These are phyloP conservation scores for Cerceris rybyensis DNA, from an alignment of 2,888 invertebrate species.

Conservation along the genomic window DNA sequence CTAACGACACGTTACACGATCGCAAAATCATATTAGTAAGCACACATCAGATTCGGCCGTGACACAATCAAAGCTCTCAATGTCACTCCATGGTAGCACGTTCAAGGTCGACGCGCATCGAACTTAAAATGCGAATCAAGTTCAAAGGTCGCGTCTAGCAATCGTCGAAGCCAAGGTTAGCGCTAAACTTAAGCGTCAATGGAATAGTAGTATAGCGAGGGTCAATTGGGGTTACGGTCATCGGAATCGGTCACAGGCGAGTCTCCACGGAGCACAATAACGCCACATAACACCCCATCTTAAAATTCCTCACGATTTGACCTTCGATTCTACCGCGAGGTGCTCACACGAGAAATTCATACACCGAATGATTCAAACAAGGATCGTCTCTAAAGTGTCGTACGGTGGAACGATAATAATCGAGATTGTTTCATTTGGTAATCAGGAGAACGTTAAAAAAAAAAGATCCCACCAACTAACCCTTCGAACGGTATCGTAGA, in stretches of 20 bases:
- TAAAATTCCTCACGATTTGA: not conserved
- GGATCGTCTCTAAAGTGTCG: too few species aligned
- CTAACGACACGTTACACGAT: constrained; percentile 7
- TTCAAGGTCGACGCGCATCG: constrained; percentile 48
- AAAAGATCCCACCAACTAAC: constrained; percentile 40
- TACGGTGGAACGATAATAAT: not conserved
- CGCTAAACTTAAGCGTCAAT: constrained; percentile 49
- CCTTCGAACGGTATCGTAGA: constrained; percentile 36
- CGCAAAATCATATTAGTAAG: constrained; percentile 9
- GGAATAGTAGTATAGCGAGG: constrained; percentile 25
- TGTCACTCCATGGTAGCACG: constrained; percentile 25
- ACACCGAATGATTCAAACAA: not conserved
- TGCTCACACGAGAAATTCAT: not conserved
- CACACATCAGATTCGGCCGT: not conserved
- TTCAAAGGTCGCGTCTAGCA: constrained; percentile 47
- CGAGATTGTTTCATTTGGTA: not conserved
- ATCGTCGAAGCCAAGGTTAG: constrained; percentile 52
- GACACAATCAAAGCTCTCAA: not conserved
- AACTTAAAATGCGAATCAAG: constrained; percentile 45
- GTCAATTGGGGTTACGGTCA: constrained; percentile 55
- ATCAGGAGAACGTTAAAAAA: not conserved
- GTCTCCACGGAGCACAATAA: constrained; percentile 4
- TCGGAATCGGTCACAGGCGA: constrained; percentile 28
- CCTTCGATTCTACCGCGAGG: not conserved
- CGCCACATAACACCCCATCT: not conserved